Evolutionary conservation across 2,113 vertebrate species (phyloP), one percentile per base, ranked within the genome.

Genomic region (Cromileptes altivelis): DNA sequence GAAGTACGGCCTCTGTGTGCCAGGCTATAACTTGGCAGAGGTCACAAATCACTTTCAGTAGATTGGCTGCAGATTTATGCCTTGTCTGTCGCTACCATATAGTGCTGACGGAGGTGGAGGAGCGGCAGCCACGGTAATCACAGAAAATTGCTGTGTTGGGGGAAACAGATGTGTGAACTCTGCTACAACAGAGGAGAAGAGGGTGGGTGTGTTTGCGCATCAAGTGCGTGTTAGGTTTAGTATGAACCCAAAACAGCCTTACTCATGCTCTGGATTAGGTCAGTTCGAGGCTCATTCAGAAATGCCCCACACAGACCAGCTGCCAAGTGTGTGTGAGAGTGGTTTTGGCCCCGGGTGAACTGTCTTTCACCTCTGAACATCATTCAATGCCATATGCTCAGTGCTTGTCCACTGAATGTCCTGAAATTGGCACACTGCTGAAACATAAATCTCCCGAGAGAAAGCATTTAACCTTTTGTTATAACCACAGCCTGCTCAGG

Each of bases 41-140:
- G 85, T 86, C 87, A 86, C 88, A 80, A 86, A 91, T 93, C 91
- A 89, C 91, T 91, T 86, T 84, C 70, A 84, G 81, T 67, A 60
- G 87, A 94, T 89, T 90, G 94, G 70, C 78, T 91, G 70, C 64
- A 87, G 93, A 91, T 94, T 91, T 90, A 93, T 91, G 45, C 67
- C 72, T 80, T 4, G 67, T 85, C 85, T 72, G 74, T 89, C 75
- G 6, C 79, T 70, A 65, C 45, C 56, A 56, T 67, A 85, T 78
- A 90, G 80, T 82, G 91, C 93, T 91, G 92, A 93, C 80, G 13
- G 86, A 87, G 87, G 88, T 76, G 70, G 72, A 76, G 50, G 82
- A 85, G 90, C 77, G 33, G 84, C 75, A 79, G 82, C 14, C 72
- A 79, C 53, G 6, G 89, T 85, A 88, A 93, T 94, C 88, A 86